Evolutionary conservation across 2,888 invertebrate genomes (phyloP).

Genomic region (Lasioglossum calceatum): DNA sequence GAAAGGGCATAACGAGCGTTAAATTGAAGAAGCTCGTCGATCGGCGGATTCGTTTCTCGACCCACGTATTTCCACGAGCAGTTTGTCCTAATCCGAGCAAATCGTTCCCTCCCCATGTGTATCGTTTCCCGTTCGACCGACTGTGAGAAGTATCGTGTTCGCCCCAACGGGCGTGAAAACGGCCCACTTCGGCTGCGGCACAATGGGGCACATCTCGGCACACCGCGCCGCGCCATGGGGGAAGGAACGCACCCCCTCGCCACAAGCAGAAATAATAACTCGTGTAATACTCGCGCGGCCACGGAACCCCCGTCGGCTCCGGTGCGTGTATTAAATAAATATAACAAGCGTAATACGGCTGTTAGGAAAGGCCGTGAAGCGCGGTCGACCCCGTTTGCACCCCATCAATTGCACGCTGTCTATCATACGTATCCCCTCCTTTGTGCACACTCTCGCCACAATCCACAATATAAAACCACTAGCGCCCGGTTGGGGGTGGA

Average conservation of each 20-base stretch:
- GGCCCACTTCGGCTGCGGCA: constrained; percentile 75
- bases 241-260: constrained; percentile 64
- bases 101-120: constrained; percentile 55
- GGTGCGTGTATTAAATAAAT: constrained; percentile 82
- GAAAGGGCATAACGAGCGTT: constrained; percentile 4
- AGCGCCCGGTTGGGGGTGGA: constrained; percentile 42
- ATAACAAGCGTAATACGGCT: constrained; percentile 80
- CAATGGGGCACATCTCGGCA: constrained; percentile 73
- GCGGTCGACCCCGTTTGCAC: constrained; percentile 81
- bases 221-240: constrained; percentile 23
- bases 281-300: constrained; percentile 76
- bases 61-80: constrained; percentile 15
- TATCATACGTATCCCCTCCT: constrained; percentile 69
- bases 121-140: constrained; percentile 47
- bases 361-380: constrained; percentile 74
- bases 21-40: constrained; percentile 15
- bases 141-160: constrained; percentile 77
- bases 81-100: constrained; percentile 64
- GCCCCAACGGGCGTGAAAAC: constrained; percentile 80
- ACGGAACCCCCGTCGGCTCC: constrained; percentile 36
- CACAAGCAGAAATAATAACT: constrained; percentile 83
- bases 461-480: constrained; percentile 74
- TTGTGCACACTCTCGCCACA: constrained; percentile 55
- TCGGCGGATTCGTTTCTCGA: neutral
- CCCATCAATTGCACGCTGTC: constrained; percentile 82